phyloP scores from a whole-genome alignment of 2,888 invertebrate genomes.

The Caenorhabditis parvicauda region DNA sequence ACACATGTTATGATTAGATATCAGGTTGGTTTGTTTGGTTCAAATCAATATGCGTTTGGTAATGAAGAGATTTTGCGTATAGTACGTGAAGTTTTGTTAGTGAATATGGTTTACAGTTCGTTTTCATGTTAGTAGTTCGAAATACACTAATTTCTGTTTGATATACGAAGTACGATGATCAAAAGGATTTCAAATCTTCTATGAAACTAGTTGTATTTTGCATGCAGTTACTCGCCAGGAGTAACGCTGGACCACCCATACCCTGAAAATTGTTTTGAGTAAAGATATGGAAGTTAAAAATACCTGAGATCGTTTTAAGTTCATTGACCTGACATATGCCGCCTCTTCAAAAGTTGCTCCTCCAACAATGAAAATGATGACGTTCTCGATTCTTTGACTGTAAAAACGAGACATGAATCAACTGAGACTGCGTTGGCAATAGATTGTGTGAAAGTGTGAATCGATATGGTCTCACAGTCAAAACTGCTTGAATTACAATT shows the following conservation, averaged over 20 bases:
- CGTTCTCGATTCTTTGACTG: slow-evolving; percentile 76
- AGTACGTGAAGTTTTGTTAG: too few relatives aligned
- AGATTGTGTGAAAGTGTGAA: background rate
- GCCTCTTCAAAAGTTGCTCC: slow-evolving; percentile 76
- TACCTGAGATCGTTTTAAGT: slow-evolving; percentile 22
- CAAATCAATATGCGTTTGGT: too few relatives aligned
- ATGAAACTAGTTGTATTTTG: slow-evolving; percentile 68
- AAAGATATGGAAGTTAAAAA: background rate
- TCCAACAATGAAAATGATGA: slow-evolving; percentile 93
- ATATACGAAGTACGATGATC: too few relatives aligned
- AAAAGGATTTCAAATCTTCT: too few relatives aligned
- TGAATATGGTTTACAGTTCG: too few relatives aligned
- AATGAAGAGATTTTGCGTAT: too few relatives aligned
- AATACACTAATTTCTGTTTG: too few relatives aligned
- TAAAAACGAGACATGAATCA: slow-evolving; percentile 7
- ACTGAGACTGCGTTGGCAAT: background rate
- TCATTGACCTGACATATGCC: slow-evolving; percentile 28
- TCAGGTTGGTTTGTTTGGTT: too few relatives aligned
- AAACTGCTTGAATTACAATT: background rate
- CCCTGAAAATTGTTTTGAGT: background rate
- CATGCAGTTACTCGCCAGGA: slow-evolving; percentile 47
- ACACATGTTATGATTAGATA: too few relatives aligned
- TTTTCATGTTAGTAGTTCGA: too few relatives aligned
- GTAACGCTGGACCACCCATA: slow-evolving; percentile 38
- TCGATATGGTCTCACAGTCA: background rate